Evolutionary conservation across 2,797 vertebrate genomes (phyloP), one percentile per base, ranked within the genome.

Genomic region (Cephalopachus bancanus): DNA sequence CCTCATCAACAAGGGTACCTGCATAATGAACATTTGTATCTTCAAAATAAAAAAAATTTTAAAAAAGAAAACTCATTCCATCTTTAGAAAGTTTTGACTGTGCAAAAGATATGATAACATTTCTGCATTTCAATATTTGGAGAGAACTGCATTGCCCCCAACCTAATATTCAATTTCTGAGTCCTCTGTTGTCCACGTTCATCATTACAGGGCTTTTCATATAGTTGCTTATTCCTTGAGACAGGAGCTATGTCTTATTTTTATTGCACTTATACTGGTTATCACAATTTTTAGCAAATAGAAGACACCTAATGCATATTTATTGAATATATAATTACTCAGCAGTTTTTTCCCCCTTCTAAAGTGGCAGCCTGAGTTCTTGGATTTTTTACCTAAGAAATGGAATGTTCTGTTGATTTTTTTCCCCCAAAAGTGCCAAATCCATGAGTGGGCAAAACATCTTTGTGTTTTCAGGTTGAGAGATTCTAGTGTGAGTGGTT

Each of bases 151-250:
- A 10, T 15, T 26, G 67, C 3, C 28, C 44, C 65, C 57, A 30
- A 24, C 0, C 59, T 33, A 24, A 20, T 0, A 19, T 53, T 33
- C 12, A 7, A 3, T 19, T 49, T 30, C 83, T 5, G 28, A 83
- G 20, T 65, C 30, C 37, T 59, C 19, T 30, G 14, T 12, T 33
- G 16, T 79, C 16, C 3, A 1, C 3, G 1, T 10, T 75, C 12
- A 30, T 6, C 22, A 67, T 10, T 11, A 4, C 0, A 5, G 7
- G 14, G 9, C 30, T 37, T 49, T 28, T 33, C 37, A 7, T 20
- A 57, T 0, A 5, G 20, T 37, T 55, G 30, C 10, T 8, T 24
- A 15, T 0, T 49, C 17, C 59, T 16, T n/a, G 22, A 62, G 17
- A 33, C 15, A 64, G 51, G 14, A 55, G 24, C 44, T 55, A 24